Base-by-base conservation (phyloP, 2,113 vertebrate species). In the Brachyhypopomus occidentalis region DNA sequence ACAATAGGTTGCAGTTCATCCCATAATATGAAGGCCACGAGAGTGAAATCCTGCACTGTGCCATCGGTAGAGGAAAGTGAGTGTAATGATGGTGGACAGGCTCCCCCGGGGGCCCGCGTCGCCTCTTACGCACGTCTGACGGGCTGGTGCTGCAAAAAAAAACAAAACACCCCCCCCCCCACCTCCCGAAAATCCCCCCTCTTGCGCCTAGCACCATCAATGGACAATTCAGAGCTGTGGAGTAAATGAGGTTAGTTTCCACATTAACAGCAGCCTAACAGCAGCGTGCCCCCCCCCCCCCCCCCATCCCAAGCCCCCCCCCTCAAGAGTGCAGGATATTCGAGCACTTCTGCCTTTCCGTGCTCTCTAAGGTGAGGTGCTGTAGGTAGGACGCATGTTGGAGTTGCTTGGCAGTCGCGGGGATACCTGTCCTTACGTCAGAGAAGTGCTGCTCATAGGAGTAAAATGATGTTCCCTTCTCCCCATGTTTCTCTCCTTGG, bases 211-310 rank as follows among this genome's bases (percentile, higher is more conserved):
- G 20, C 77, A 14, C 55, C 22, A 55, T 76, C 72, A 75, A 56
- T 79, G 72, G 63, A 72, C 56, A 72, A 80, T 84, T 83, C 75
- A 78, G 67, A 77, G 75, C 36, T 71, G 7, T 55, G 27, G 67
- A 77, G 58, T 38, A 72, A 72, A 63, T 78, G 62, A 78, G 81
- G 81, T 77, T 72, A 67, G 41, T 83, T 83, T 83, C 81, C 81
- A 83, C 81, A 83, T 83, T 78, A 83, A 64, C 69, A 25, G 19
- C 67, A 66, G 30, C 48, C 55, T 4, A 73, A 73, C n/a, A n/a
- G n/a, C n/a, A n/a, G n/a, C n/a, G n/a, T n/a, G n/a, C n/a, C n/a
- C n/a, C n/a, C n/a, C n/a, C n/a, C n/a, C n/a, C n/a, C n/a, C n/a
- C n/a, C n/a, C n/a, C n/a, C n/a, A n/a, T n/a, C n/a, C n/a, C n/a